A percentile compares a stretch with the other conserved stretches of the same genome.
These are phyloP conservation scores for Strix aluco DNA, from an alignment of 2,113 vertebrate species.

Conservation along the genomic window DNA sequence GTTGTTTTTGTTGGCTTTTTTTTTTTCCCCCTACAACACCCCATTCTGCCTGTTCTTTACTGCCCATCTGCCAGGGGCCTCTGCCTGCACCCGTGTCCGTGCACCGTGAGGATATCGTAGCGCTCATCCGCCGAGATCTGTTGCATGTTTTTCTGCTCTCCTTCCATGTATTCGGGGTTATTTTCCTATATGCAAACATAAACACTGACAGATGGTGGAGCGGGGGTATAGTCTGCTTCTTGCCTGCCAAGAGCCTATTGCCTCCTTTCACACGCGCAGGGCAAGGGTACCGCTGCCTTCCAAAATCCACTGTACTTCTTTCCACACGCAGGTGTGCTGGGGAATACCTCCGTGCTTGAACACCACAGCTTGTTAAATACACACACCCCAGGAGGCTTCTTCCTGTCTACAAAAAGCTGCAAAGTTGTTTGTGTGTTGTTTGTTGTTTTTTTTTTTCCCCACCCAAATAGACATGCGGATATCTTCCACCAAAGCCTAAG, in stretches of 20 bases:
- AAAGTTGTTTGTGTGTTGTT: background rate
- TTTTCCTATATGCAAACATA: background rate
- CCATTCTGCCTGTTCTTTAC: background rate
- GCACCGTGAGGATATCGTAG: background rate
- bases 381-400: background rate
- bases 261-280: background rate
- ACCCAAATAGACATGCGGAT: background rate
- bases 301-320: background rate
- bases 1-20: background rate
- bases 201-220: background rate
- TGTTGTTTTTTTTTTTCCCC: too few species aligned
- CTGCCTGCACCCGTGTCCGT: background rate
- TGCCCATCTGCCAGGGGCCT: background rate
- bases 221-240: background rate
- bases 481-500: background rate
- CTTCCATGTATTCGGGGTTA: background rate
- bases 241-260: background rate
- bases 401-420: background rate
- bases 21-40: background rate
- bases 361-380: background rate
- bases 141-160: background rate
- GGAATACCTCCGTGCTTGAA: background rate
- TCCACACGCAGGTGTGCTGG: background rate
- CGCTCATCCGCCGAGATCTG: background rate
- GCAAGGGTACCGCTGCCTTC: background rate